Conservation (phyloP, 2,888 invertebrate species). For the Platynereis dumerilii region DNA sequence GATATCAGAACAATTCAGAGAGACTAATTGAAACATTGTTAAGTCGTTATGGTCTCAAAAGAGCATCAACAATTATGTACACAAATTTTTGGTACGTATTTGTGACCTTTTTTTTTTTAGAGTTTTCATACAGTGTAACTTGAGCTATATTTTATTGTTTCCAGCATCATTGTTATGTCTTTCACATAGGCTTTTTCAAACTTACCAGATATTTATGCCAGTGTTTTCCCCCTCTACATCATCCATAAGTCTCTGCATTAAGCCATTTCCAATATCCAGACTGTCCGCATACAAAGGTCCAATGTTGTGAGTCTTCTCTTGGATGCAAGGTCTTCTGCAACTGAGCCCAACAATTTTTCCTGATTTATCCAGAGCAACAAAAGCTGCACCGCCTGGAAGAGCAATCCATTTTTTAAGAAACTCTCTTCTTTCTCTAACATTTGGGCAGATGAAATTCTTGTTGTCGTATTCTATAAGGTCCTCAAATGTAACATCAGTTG, state of each 20-base stretch:
- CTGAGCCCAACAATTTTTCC: conserved; percentile 21
- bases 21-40: too few species aligned
- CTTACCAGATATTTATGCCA: conserved; percentile 23
- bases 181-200: too few species aligned
- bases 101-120: too few species aligned
- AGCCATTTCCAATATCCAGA: conserved; percentile 12
- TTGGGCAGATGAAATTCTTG: conserved; percentile 22
- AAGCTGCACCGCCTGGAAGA: conserved; percentile 16
- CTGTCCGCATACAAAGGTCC: conserved; percentile 28
- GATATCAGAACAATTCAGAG: too few species aligned
- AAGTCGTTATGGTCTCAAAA: too few species aligned
- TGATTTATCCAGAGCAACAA: conserved; percentile 15
- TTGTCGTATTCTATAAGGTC: conserved; percentile 29
- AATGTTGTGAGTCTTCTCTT: conserved; percentile 16
- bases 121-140: too few species aligned
- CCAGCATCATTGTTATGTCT: too few species aligned
- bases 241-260: conserved; percentile 14
- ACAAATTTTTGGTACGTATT: too few species aligned
- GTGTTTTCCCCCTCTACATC: conserved; percentile 18
- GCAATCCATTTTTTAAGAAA: conserved; percentile 25
- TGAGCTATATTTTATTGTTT: too few species aligned
- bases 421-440: conserved; percentile 14
- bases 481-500: conserved; percentile 16
- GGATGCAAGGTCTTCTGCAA: conserved; percentile 18
- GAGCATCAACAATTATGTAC: too few species aligned